phyloP scores from a whole-genome alignment of 2,888 invertebrate species.

The Caenorhabditis japonica region DNA sequence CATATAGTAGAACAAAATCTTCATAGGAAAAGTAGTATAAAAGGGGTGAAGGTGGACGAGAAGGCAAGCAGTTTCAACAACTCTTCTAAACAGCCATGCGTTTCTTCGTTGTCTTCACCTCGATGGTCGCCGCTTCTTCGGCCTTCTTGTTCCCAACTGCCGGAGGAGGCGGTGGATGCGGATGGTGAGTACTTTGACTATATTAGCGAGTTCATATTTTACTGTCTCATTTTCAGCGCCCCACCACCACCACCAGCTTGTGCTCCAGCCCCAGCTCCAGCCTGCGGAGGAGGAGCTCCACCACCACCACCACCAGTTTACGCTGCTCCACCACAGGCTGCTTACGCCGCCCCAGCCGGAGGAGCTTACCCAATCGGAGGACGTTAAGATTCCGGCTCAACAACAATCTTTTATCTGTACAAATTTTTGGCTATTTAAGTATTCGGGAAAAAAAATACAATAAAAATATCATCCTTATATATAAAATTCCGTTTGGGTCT shows the following conservation, averaged over 20 bases:
- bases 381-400: constrained; percentile 21
- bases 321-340: constrained; percentile 35
- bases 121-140: constrained; percentile 46
- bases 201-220: not conserved
- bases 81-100: constrained; percentile 32
- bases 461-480: too few species aligned
- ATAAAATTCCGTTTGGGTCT: too few species aligned
- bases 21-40: constrained; percentile 20
- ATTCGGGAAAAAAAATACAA: too few species aligned
- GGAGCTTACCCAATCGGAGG: constrained; percentile 48
- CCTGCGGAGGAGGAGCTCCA: constrained; percentile 46
- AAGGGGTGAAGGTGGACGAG: constrained; percentile 4
- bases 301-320: constrained; percentile 47
- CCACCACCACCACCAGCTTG: constrained; percentile 56
- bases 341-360: constrained; percentile 45
- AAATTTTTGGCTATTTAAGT: constrained; percentile 17
- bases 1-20: too few species aligned
- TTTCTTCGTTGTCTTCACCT: constrained; percentile 49
- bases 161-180: constrained; percentile 54
- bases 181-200: constrained; percentile 30
- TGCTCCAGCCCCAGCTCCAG: constrained; percentile 46
- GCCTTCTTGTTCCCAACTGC: constrained; percentile 55
- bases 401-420: constrained; percentile 2
- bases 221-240: constrained; percentile 32
- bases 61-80: constrained; percentile 29